Conservation (phyloP, 2,888 invertebrate genomes). For the Drosophila yooni region DNA sequence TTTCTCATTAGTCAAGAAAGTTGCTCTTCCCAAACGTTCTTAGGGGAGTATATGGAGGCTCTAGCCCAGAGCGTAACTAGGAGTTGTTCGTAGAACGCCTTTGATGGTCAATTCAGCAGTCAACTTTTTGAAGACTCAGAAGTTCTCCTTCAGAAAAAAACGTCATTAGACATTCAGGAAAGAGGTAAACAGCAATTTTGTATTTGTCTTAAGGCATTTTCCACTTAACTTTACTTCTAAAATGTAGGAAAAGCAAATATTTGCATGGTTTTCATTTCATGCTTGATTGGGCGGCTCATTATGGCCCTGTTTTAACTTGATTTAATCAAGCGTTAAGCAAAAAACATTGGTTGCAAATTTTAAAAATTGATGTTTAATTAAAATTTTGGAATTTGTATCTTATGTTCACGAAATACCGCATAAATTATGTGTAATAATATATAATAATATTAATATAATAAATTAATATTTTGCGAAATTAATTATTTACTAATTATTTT, state of each 20-base stretch:
- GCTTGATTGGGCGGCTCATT: conserved; percentile 40
- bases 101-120: not conserved
- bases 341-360: conserved; percentile 26
- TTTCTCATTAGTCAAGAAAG: not conserved
- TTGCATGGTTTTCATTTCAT: conserved; percentile 28
- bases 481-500: not conserved
- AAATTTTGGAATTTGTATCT: not conserved
- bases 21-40: not conserved
- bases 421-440: not conserved
- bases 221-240: conserved; percentile 1
- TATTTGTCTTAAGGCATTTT: conserved; percentile 35
- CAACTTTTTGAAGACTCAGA: not conserved
- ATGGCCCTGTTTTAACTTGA: conserved; percentile 17
- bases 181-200: conserved; percentile 30
- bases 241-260: conserved; percentile 47
- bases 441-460: not conserved
- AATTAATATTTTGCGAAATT: not conserved
- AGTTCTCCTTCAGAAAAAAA: too few species aligned
- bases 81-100: not conserved
- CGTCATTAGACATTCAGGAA: conserved; percentile 1
- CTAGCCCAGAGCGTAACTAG: not conserved
- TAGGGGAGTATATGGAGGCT: not conserved
- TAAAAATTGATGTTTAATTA: conserved; percentile 6
- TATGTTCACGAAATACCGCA: not conserved
- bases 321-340: conserved; percentile 27